phyloP scores from a whole-genome alignment of 2,888 invertebrate species.

The Papilio elwesi region DNA sequence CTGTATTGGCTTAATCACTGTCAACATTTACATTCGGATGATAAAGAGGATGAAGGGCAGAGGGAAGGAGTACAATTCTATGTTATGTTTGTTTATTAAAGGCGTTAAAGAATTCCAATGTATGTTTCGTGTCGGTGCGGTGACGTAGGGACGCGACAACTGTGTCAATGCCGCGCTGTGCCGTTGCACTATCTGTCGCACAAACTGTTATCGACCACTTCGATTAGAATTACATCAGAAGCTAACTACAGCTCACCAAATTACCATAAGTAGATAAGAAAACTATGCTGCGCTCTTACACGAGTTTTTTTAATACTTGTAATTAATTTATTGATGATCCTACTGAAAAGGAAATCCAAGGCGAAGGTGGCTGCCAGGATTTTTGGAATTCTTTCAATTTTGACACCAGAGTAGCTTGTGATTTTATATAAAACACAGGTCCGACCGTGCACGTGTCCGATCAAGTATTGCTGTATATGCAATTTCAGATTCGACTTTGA shows the following conservation, averaged over 20 bases:
- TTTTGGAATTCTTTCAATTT: not conserved
- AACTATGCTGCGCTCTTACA: not conserved
- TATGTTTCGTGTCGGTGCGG: conserved; percentile 52
- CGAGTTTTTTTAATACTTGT: not conserved
- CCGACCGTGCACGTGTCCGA: too few relatives aligned
- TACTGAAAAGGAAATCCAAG: not conserved
- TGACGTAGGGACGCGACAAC: conserved; percentile 69
- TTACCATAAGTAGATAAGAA: conserved; percentile 25
- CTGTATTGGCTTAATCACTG: not conserved
- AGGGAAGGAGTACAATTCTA: conserved; percentile 22
- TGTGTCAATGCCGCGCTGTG: conserved; percentile 78
- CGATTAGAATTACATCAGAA: conserved; percentile 53
- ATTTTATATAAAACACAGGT: too few relatives aligned
- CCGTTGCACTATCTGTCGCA: conserved; percentile 65
- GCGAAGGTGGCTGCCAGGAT: not conserved
- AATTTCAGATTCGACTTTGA: too few relatives aligned
- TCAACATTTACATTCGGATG: conserved; percentile 8
- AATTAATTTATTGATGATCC: not conserved
- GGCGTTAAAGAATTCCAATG: conserved; percentile 38
- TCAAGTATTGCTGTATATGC: too few relatives aligned
- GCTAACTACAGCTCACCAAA: conserved; percentile 9
- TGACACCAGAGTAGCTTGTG: too few relatives aligned
- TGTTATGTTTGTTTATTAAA: conserved; percentile 28
- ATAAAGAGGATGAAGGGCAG: conserved; percentile 29
- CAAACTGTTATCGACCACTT: conserved; percentile 76